phyloP scores from a whole-genome alignment of 2,797 vertebrate species.

The Fistularia commersonii region DNA sequence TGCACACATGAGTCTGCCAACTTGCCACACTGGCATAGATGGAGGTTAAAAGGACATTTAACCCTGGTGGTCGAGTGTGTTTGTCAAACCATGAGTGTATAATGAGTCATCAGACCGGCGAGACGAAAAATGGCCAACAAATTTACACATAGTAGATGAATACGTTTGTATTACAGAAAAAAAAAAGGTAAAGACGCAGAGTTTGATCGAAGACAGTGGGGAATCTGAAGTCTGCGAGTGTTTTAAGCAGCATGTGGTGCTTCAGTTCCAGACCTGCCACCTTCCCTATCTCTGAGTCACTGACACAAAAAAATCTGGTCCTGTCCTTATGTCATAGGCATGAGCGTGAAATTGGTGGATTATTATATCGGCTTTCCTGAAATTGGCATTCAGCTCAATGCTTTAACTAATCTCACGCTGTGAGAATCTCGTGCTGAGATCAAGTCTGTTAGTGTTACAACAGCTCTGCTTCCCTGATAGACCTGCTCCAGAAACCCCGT shows the following conservation, averaged over 20 bases:
- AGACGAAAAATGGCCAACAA: too few relatives aligned
- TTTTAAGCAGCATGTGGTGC: constrained; percentile 47
- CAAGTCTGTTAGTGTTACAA: constrained; percentile 38
- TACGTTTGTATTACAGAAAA: too few relatives aligned
- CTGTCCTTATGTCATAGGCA: constrained; percentile 57
- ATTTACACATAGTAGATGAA: too few relatives aligned
- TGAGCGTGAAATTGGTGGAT: constrained; percentile 62
- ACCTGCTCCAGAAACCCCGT: constrained; percentile 11
- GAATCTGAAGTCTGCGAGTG: constrained; percentile 50
- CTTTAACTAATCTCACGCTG: constrained; percentile 51
- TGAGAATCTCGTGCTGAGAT: constrained; percentile 30
- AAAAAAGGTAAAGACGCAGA: background rate
- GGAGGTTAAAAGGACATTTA: too few relatives aligned
- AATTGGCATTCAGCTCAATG: constrained; percentile 53
- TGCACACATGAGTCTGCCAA: constrained; percentile 7
- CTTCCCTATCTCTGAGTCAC: constrained; percentile 38
- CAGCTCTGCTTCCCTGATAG: constrained; percentile 11
- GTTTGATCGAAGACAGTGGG: background rate
- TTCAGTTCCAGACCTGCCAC: constrained; percentile 47
- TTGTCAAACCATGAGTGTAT: too few relatives aligned
- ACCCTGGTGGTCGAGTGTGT: too few relatives aligned
- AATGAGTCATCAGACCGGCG: too few relatives aligned
- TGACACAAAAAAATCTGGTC: constrained; percentile 21
- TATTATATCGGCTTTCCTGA: constrained; percentile 67
- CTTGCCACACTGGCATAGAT: too few relatives aligned